Evolutionary conservation across 2,888 invertebrate species (phyloP).

Genomic region (Drosophila engyochracea): DNA sequence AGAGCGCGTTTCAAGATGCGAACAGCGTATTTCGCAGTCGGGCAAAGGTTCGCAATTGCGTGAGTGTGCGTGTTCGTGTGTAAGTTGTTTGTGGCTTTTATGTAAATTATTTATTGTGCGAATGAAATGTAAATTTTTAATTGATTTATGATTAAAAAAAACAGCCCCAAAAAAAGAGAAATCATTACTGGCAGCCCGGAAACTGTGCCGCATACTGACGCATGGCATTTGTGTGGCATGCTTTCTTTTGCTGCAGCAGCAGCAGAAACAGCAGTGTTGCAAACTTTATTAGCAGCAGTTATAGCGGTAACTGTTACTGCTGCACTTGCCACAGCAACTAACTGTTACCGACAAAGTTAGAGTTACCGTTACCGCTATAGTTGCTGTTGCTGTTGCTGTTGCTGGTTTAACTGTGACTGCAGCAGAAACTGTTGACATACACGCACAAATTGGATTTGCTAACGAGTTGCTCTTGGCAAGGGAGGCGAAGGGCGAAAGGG

Average conservation of each 20-base stretch:
- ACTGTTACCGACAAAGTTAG: constrained; percentile 12
- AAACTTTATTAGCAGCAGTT: constrained; percentile 28
- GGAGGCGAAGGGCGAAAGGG: not conserved
- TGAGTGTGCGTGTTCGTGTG: constrained; percentile 10
- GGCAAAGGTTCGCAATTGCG: not conserved
- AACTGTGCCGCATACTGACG: constrained; percentile 58
- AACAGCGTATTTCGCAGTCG: constrained; percentile 6
- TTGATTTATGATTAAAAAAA: constrained; percentile 57
- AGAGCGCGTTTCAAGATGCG: not conserved
- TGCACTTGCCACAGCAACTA: constrained; percentile 26
- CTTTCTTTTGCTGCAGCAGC: constrained; percentile 19
- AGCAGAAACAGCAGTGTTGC: constrained; percentile 3
- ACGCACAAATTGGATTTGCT: constrained; percentile 79
- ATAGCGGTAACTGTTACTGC: constrained; percentile 9
- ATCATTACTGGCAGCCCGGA: constrained; percentile 4
- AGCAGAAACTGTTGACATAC: constrained; percentile 69
- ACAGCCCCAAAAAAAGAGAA: not conserved
- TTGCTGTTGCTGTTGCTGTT: constrained; percentile 33
- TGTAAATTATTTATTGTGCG: constrained; percentile 72
- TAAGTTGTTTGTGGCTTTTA: constrained; percentile 49
- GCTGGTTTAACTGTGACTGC: constrained; percentile 43
- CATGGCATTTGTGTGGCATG: constrained; percentile 51
- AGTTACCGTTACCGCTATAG: constrained; percentile 22
- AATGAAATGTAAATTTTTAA: constrained; percentile 76
- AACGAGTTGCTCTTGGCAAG: constrained; percentile 55